Conservation (phyloP, 2,888 invertebrate genomes). For the Lasioglossum vierecki region DNA sequence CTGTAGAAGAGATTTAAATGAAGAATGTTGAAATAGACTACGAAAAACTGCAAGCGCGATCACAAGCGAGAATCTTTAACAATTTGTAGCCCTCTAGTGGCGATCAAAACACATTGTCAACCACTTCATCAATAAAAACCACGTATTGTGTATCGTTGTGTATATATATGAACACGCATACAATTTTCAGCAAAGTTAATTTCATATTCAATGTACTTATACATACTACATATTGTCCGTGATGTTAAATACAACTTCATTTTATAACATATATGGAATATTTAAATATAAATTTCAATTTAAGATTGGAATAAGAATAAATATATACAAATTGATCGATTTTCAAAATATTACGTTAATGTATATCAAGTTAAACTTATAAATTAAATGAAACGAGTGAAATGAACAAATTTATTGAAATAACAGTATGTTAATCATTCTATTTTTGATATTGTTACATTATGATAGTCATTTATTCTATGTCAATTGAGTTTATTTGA, state of each 20-base stretch:
- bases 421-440: not conserved
- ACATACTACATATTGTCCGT: not conserved
- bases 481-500: too few species aligned
- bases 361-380: not conserved
- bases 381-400: not conserved
- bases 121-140: slow-evolving; percentile 21
- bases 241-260: not conserved
- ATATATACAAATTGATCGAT: not conserved
- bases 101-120: slow-evolving; percentile 3
- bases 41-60: not conserved
- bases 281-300: not conserved
- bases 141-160: not conserved
- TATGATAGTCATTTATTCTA: not conserved
- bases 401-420: not conserved
- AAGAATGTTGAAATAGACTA: not conserved
- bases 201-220: not conserved
- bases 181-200: not conserved
- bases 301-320: not conserved
- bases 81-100: slow-evolving; percentile 20
- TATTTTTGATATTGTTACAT: not conserved
- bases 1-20: not conserved
- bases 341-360: not conserved
- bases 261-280: not conserved
- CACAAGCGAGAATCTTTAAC: slow-evolving; percentile 4
- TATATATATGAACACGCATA: not conserved